Base-by-base conservation (phyloP, 1,140 invertebrate genomes). In the Liolophura sinensis region DNA sequence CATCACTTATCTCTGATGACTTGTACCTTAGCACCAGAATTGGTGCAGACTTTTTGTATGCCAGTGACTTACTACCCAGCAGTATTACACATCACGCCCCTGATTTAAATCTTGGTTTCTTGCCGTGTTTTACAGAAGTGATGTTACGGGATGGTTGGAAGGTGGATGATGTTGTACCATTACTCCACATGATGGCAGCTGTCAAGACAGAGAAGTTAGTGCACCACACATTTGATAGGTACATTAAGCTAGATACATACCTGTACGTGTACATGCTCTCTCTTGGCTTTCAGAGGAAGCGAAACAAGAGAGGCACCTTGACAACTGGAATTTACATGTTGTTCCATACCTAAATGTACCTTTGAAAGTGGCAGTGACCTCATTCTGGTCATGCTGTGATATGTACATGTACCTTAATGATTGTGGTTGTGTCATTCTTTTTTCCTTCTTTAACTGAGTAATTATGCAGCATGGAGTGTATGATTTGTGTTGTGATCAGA, bases 201-300 rank as follows among this genome's bases (percentile, higher is more conserved):
- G 73, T 84, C 11, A 68, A 73, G 58, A 79, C 77, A 54, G 78
- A 82, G 20, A 73, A 76, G 58, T 73, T 85, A 15, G 78, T 82
- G 59, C 78, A 81, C 54, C 67, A 74, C 31, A 74, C 73, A 58
- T 70, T 59, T 55, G 62, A 60, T 27, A 50, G 57, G 71, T 76
- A 56, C 31, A 40, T 9, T 40, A 9, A 31, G 63, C 46, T 9
- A 40, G 31, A 40, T 40, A n/a, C n/a, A n/a, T n/a, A n/a, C n/a
- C n/a, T n/a, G 31, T 40, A 40, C 31, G 9, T 40, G 31, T 40
- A 40, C 31, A 40, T 40, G 31, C 3, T 3, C 3, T 5, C 31
- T 40, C 3, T 40, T 40, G 9, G 9, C 31, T 40, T 40, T 3
- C 31, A 40, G 31, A 40, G 31, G 31, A 40, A 40, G 9, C 31